These are phyloP conservation scores for Esox niger DNA, from an alignment of 2,113 vertebrate genomes.

Conservation along the genomic window DNA sequence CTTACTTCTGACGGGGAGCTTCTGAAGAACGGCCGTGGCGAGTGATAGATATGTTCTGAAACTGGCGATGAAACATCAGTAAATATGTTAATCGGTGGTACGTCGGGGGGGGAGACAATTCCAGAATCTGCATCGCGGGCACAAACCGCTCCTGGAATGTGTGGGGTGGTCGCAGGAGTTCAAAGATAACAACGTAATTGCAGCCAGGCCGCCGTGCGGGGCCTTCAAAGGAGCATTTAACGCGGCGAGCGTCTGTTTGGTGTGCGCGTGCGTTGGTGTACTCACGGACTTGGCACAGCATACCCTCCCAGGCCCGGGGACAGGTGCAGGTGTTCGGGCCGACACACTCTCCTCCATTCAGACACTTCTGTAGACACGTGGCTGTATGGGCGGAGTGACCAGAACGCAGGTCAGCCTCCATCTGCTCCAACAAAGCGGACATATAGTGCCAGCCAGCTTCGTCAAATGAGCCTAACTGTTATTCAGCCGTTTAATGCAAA, in stretches of 20 bases:
- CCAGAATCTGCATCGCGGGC: not conserved
- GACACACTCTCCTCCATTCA: constrained; percentile 69
- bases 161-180: not conserved
- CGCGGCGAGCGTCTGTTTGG: no score
- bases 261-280: constrained; percentile 32
- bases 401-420: not conserved
- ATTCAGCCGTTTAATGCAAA: no score
- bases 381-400: constrained; percentile 48
- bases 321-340: constrained; percentile 67
- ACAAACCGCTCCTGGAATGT: not conserved
- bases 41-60: not conserved
- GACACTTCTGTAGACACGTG: constrained; percentile 74
- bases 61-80: not conserved
- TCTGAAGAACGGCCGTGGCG: not conserved
- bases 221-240: no score
- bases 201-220: no score
- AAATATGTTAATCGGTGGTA: no score
- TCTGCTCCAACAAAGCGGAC: not conserved
- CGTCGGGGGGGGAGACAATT: not conserved
- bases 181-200: not conserved
- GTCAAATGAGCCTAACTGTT: no score
- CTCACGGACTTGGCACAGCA: constrained; percentile 77
- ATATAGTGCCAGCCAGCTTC: not conserved
- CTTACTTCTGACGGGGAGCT: not conserved
- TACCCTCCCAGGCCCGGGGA: constrained; percentile 59